Percentiles rank a stretch among this genome's conserved stretches.
Conservation (phyloP, 2,113 vertebrate species). For the Cygnus buccinator region DNA sequence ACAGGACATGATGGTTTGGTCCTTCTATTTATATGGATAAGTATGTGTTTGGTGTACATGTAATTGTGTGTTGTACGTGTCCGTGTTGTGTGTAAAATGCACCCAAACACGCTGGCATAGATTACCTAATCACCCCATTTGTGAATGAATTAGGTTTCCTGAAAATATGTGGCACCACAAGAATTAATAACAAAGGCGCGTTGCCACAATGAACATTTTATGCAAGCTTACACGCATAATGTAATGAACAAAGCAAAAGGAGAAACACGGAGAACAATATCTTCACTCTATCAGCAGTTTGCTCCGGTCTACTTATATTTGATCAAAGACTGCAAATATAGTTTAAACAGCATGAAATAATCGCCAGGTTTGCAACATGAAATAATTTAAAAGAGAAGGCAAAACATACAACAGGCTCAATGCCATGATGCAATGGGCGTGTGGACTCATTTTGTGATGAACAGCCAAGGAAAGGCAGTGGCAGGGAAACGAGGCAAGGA, state of each 20-base stretch:
- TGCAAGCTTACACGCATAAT: constrained; percentile 44
- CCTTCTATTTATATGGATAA: background rate
- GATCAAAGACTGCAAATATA: constrained; percentile 81
- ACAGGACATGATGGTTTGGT: background rate
- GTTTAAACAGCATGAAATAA: constrained; percentile 84
- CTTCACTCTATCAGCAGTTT: constrained; percentile 76
- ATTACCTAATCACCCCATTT: constrained; percentile 44
- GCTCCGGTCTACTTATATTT: constrained; percentile 75
- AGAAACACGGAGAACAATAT: constrained; percentile 73
- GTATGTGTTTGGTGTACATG: background rate
- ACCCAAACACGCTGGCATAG: background rate
- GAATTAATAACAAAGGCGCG: constrained; percentile 70
- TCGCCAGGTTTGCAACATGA: constrained; percentile 72
- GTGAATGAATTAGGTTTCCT: constrained; percentile 44
- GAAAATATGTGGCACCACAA: constrained; percentile 51
- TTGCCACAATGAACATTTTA: constrained; percentile 61
- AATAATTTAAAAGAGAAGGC: constrained; percentile 74
- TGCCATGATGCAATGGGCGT: constrained; percentile 17
- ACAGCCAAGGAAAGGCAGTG: constrained; percentile 64
- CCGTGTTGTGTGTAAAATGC: background rate
- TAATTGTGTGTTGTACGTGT: background rate
- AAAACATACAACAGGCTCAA: constrained; percentile 51
- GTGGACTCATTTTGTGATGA: constrained; percentile 77
- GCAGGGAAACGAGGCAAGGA: constrained; percentile 74
- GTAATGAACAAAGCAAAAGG: constrained; percentile 61